phyloP scores from a whole-genome alignment of 1,140 invertebrate genomes.

The Orius insidiosus region DNA sequence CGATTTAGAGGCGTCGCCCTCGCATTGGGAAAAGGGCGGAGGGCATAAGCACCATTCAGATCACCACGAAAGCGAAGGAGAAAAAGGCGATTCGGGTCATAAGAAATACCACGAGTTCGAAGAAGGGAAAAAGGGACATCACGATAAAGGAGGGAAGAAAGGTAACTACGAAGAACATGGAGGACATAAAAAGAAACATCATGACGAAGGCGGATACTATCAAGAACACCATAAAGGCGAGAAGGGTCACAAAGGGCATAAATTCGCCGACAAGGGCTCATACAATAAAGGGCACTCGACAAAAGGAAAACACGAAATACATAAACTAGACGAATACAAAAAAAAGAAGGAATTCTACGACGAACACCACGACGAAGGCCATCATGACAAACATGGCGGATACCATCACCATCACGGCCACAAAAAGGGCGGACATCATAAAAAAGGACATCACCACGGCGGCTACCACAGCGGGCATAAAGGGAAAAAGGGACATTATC shows the following conservation, averaged over 20 bases:
- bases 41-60: conserved; percentile 37
- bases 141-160: conserved; percentile 36
- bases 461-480: conserved; percentile 42
- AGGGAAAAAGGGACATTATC: conserved; percentile 39
- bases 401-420: conserved; percentile 39
- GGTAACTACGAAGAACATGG: conserved; percentile 43
- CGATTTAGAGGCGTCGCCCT: not conserved
- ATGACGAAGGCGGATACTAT: conserved; percentile 30
- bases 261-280: conserved; percentile 40
- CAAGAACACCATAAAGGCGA: conserved; percentile 34
- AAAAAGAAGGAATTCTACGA: conserved; percentile 52
- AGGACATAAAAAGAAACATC: conserved; percentile 44
- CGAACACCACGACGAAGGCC: conserved; percentile 41
- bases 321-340: conserved; percentile 52
- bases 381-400: conserved; percentile 39
- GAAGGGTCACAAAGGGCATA: conserved; percentile 43
- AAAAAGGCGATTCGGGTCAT: conserved; percentile 36
- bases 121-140: conserved; percentile 45
- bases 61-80: conserved; percentile 35
- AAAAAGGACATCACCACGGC: conserved; percentile 50
- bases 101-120: conserved; percentile 41
- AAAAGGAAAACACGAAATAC: conserved; percentile 44
- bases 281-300: conserved; percentile 45
- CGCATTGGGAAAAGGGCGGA: conserved; percentile 32
- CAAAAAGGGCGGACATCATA: conserved; percentile 54